phyloP scores from a whole-genome alignment of 2,113 vertebrate genomes.

The Trichechus manatus region DNA sequence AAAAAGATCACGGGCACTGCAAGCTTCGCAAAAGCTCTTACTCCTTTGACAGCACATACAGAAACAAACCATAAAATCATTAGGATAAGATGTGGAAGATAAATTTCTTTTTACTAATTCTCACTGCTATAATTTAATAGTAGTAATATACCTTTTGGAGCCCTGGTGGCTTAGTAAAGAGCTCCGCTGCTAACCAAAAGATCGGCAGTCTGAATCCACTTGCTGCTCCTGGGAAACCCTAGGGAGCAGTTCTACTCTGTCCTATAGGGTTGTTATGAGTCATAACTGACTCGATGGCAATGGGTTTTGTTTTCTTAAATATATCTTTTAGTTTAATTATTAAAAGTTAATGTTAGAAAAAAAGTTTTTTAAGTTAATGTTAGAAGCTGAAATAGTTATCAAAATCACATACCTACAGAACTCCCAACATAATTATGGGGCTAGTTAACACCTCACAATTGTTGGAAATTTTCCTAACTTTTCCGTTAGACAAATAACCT shows the following conservation, averaged over 20 bases:
- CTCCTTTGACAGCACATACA: not conserved
- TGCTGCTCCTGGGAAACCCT: too few relatives aligned
- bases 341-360: not conserved
- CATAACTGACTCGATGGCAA: too few relatives aligned
- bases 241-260: too few relatives aligned
- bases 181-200: too few relatives aligned
- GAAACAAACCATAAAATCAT: constrained; percentile 7
- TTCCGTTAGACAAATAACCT: not conserved
- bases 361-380: not conserved
- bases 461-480: not conserved
- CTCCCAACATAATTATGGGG: not conserved
- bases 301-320: not conserved
- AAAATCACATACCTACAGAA: not conserved
- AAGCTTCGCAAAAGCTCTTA: not conserved
- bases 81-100: not conserved
- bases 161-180: too few relatives aligned
- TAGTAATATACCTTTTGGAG: not conserved
- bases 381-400: not conserved
- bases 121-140: not conserved
- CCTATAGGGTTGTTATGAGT: too few relatives aligned
- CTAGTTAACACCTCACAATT: not conserved
- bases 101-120: not conserved
- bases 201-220: too few relatives aligned
- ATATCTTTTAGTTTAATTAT: not conserved
- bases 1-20: not conserved